Evolutionary conservation across 2,888 invertebrate species (phyloP).

Genomic region (Ormia ochracea): DNA sequence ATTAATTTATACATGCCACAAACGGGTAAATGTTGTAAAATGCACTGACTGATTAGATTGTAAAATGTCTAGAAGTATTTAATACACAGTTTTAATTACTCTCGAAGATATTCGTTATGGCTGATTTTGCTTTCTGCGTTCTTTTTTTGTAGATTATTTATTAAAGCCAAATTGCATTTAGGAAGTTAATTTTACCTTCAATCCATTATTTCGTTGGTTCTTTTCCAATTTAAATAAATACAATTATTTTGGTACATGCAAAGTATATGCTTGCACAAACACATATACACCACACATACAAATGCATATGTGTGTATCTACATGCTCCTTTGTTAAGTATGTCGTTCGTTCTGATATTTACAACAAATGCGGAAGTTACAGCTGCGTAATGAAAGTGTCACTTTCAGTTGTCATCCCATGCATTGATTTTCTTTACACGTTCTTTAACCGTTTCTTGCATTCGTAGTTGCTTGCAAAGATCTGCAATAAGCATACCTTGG

Average conservation of each 20-base stretch:
- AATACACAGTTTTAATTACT: neutral
- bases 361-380: conserved; percentile 50
- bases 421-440: neutral
- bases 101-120: neutral
- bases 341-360: neutral
- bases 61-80: neutral
- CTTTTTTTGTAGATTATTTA: neutral
- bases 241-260: neutral
- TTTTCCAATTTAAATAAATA: neutral
- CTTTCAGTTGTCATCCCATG: neutral
- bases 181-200: conserved; percentile 46
- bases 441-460: conserved; percentile 1
- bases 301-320: too few species aligned
- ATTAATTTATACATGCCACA: neutral
- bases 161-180: conserved; percentile 15
- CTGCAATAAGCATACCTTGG: neutral
- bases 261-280: too few species aligned
- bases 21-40: neutral
- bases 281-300: too few species aligned
- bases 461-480: conserved; percentile 2
- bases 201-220: conserved; percentile 20
- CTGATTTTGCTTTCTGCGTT: neutral
- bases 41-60: neutral
- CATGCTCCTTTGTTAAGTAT: too few species aligned
- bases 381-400: conserved; percentile 5